A percentile compares a stretch with the other conserved stretches of the same genome.
phyloP scores from a whole-genome alignment of 1,140 invertebrate genomes.

The Aethina tumida region DNA sequence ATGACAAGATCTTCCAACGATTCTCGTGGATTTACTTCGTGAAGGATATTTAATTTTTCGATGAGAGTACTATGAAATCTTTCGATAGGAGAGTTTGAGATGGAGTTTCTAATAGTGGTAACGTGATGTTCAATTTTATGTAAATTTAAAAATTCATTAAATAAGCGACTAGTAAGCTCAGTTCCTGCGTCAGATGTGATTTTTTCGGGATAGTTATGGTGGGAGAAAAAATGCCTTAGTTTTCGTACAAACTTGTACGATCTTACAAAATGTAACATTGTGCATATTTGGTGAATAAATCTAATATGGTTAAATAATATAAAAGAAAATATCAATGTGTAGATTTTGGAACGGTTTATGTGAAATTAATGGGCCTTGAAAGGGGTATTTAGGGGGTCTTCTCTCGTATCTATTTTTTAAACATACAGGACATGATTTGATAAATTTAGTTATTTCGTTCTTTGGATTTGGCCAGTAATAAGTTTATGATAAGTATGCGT shows the following conservation, averaged over 20 bases:
- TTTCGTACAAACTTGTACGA: constrained; percentile 16
- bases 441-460: constrained; percentile 13
- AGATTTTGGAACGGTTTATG: constrained; percentile 21
- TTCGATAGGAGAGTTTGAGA: constrained; percentile 18
- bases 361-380: constrained; percentile 11
- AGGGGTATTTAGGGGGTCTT: constrained; percentile 14
- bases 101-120: constrained; percentile 16
- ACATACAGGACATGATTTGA: constrained; percentile 18
- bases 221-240: constrained; percentile 19
- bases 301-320: constrained; percentile 25
- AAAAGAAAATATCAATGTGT: constrained; percentile 19
- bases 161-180: constrained; percentile 18
- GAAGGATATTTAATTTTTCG: constrained; percentile 21
- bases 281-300: constrained; percentile 24
- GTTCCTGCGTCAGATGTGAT: constrained; percentile 19
- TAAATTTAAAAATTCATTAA: constrained; percentile 20
- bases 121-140: constrained; percentile 20
- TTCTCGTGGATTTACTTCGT: constrained; percentile 10
- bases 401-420: constrained; percentile 17
- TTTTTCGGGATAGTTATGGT: constrained; percentile 21
- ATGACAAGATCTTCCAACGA: constrained; percentile 13
- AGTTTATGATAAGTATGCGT: constrained; percentile 10
- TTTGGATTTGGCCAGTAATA: constrained; percentile 19
- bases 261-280: constrained; percentile 16
- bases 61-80: constrained; percentile 23